These are phyloP conservation scores for Willowsia nigromaculata DNA, from an alignment of 2,888 invertebrate genomes.

Conservation along the genomic window DNA sequence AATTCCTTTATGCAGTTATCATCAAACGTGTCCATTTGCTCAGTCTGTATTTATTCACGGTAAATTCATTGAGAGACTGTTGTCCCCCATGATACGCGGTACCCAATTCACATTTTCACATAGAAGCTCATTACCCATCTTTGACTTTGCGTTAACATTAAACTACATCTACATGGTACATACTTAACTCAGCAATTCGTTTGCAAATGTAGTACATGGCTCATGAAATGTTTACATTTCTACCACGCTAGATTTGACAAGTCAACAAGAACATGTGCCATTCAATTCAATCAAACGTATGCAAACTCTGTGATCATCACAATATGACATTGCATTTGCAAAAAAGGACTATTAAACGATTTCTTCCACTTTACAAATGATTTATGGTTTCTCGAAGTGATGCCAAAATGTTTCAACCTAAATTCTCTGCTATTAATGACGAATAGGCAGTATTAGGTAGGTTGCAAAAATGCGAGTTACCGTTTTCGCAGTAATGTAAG, in stretches of 20 bases:
- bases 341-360: conserved; percentile 31
- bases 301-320: not conserved
- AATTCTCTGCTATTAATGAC: not conserved
- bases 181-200: not conserved
- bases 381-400: conserved; percentile 10
- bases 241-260: conserved; percentile 20
- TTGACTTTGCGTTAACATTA: no score
- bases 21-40: conserved; percentile 7
- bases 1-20: conserved; percentile 47
- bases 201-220: not conserved
- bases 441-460: not conserved
- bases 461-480: no score
- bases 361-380: conserved; percentile 25
- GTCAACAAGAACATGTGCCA: conserved; percentile 26
- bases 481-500: no score
- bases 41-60: not conserved
- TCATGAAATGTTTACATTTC: conserved; percentile 25
- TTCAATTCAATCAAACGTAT: conserved; percentile 12
- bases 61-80: no score
- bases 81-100: not conserved
- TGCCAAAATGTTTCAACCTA: conserved; percentile 40
- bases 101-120: not conserved
- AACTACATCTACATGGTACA: not conserved
- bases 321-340: conserved; percentile 27
- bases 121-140: no score